Percentiles rank a stretch among this genome's conserved stretches.
Conservation (phyloP, 2,888 invertebrate species). For the Carabus problematicus region DNA sequence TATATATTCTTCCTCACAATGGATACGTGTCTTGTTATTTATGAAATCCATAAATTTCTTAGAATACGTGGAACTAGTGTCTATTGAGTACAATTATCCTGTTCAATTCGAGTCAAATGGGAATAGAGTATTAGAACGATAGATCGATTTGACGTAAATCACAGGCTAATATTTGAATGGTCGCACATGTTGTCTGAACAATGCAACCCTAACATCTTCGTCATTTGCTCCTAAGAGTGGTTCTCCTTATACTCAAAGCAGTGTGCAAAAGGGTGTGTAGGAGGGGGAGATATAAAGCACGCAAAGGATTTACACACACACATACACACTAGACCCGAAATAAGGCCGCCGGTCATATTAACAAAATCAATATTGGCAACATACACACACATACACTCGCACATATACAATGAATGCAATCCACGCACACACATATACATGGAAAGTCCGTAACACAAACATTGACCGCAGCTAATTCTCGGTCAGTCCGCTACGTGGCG, state of each 20-base stretch:
- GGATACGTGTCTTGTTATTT: too few species aligned
- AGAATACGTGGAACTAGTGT: too few species aligned
- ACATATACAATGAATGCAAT: constrained; percentile 34
- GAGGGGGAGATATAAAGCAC: too few species aligned
- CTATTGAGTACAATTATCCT: too few species aligned
- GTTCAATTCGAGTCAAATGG: not conserved
- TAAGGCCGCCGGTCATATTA: constrained; percentile 11
- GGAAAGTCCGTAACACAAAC: constrained; percentile 35
- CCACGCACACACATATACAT: not conserved
- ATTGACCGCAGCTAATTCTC: constrained; percentile 41
- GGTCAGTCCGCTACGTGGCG: not conserved
- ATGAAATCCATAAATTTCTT: too few species aligned
- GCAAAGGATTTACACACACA: too few species aligned
- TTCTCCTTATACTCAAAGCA: too few species aligned
- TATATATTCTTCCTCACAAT: too few species aligned
- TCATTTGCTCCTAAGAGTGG: too few species aligned
- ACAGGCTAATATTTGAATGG: constrained; percentile 23
- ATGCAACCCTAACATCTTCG: constrained; percentile 1
- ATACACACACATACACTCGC: not conserved
- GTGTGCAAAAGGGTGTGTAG: too few species aligned
- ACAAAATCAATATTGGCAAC: constrained; percentile 33
- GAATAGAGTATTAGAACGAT: not conserved
- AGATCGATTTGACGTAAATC: constrained; percentile 13
- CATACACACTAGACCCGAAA: not conserved
- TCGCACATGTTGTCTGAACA: constrained; percentile 21